phyloP scores from a whole-genome alignment of 2,888 invertebrate species.

The Clepsis dumicolana region DNA sequence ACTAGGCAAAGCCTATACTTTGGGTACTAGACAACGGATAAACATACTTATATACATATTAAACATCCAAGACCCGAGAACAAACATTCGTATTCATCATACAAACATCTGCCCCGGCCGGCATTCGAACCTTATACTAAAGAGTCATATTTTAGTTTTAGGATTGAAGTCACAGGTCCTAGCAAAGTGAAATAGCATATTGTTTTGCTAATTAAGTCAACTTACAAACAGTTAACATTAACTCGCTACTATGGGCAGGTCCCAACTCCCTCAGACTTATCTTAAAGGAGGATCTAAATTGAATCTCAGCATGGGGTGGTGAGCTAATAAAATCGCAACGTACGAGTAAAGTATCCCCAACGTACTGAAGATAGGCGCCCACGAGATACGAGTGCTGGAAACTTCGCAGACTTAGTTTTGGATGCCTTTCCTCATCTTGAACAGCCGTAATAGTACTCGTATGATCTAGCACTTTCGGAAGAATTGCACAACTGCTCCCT shows the following conservation, averaged over 20 bases:
- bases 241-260: constrained; percentile 38
- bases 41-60: no score
- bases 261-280: constrained; percentile 63
- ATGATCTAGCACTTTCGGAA: background rate
- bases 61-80: no score
- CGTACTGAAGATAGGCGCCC: constrained; percentile 31
- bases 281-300: constrained; percentile 80
- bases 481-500: background rate
- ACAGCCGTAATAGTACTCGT: background rate
- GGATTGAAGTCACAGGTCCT: no score
- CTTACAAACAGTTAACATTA: constrained; percentile 29
- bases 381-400: constrained; percentile 30
- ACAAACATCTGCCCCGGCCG: no score
- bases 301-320: constrained; percentile 75
- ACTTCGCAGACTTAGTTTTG: constrained; percentile 33
- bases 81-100: no score
- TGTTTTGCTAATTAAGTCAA: constrained; percentile 31
- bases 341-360: constrained; percentile 31
- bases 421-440: background rate
- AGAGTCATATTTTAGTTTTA: no score
- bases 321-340: constrained; percentile 71
- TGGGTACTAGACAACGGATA: no score
- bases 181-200: constrained; percentile 29
- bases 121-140: no score
- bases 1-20: no score